Evolutionary conservation across 1,140 invertebrate species (phyloP).

Genomic region (Anoplolepis gracilipes): DNA sequence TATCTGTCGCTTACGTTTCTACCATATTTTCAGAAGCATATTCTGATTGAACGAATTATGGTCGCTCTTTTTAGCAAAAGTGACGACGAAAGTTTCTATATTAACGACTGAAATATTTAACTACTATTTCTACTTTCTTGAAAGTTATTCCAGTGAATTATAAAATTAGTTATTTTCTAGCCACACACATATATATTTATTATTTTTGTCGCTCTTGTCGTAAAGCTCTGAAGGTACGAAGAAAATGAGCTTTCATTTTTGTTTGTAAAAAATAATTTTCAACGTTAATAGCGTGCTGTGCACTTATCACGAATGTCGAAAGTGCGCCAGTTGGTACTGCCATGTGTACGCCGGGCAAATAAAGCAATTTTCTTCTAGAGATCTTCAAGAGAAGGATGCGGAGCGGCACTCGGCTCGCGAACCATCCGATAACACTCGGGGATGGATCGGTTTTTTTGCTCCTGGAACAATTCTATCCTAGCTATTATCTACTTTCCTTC

Average conservation of each 20-base stretch:
- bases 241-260: neutral
- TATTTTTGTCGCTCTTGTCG: neutral
- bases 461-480: conserved; percentile 80
- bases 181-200: neutral
- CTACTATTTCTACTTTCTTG: neutral
- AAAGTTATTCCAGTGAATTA: neutral
- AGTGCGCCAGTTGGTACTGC: conserved; percentile 52
- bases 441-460: conserved; percentile 81
- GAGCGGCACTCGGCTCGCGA: conserved; percentile 64
- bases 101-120: neutral
- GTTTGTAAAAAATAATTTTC: conserved; percentile 4
- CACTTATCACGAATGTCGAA: conserved; percentile 41
- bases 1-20: neutral
- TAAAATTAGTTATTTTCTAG: neutral
- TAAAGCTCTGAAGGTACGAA: neutral
- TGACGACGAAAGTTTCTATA: neutral
- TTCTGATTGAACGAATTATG: neutral
- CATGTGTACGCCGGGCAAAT: conserved; percentile 48
- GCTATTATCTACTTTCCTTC: conserved; percentile 78
- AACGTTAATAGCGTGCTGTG: conserved; percentile 25
- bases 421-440: conserved; percentile 80
- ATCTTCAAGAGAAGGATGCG: conserved; percentile 39
- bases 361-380: conserved; percentile 60
- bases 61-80: neutral
- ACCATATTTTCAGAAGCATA: neutral